These are phyloP conservation scores for Meganola albula DNA, from an alignment of 2,888 invertebrate species.

Conservation along the genomic window DNA sequence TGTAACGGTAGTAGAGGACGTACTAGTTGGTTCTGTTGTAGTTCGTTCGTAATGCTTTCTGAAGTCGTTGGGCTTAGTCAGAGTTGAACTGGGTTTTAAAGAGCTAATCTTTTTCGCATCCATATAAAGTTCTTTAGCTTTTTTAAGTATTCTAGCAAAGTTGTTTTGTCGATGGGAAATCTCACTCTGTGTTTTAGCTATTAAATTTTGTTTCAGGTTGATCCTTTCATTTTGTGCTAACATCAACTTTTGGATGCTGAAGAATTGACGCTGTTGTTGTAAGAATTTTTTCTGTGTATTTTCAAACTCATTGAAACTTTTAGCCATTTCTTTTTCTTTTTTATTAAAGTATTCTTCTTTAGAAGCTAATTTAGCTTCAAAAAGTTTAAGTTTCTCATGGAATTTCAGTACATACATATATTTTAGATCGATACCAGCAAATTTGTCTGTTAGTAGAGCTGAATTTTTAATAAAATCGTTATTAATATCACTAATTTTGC, in stretches of 20 bases:
- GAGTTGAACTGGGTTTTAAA: slow-evolving; percentile 16
- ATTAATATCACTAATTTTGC: slow-evolving; percentile 39
- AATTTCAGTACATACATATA: slow-evolving; percentile 43
- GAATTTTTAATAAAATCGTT: slow-evolving; percentile 46
- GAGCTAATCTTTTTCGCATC: slow-evolving; percentile 28
- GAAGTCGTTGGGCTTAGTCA: slow-evolving; percentile 13
- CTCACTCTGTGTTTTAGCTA: slow-evolving; percentile 59
- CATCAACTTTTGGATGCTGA: slow-evolving; percentile 58
- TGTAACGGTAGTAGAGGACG: slow-evolving; percentile 10
- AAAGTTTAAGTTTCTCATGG: slow-evolving; percentile 40
- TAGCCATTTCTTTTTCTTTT: slow-evolving; percentile 46
- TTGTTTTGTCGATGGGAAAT: slow-evolving; percentile 62
- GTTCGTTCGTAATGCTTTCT: background rate
- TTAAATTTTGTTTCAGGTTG: slow-evolving; percentile 52
- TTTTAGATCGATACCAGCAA: slow-evolving; percentile 54
- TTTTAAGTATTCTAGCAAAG: slow-evolving; percentile 58
- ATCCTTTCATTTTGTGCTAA: slow-evolving; percentile 63
- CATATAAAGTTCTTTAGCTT: slow-evolving; percentile 50
- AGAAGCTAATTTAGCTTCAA: slow-evolving; percentile 37
- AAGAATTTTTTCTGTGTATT: slow-evolving; percentile 62
- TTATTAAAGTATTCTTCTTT: slow-evolving; percentile 42
- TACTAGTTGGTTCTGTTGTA: background rate
- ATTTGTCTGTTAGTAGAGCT: slow-evolving; percentile 35
- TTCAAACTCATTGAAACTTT: slow-evolving; percentile 53
- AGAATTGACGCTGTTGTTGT: slow-evolving; percentile 59